Percentiles rank a stretch among this genome's conserved stretches.
These are phyloP conservation scores for Coturnix japonica DNA, from an alignment of 2,113 vertebrate species.

Conservation along the genomic window DNA sequence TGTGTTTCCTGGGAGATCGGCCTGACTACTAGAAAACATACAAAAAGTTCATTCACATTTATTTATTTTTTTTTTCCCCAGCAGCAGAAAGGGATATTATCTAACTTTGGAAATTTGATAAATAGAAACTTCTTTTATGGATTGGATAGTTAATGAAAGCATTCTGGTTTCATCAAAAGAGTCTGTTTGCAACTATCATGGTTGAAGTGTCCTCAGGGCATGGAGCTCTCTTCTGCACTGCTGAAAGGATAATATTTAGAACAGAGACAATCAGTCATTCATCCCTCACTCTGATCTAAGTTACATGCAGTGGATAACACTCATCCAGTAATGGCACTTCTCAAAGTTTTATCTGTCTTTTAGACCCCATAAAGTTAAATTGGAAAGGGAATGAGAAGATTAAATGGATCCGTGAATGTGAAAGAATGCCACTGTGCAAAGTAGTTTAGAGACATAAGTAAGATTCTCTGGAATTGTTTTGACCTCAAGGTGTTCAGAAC, in stretches of 20 bases:
- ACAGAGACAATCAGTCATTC: background rate
- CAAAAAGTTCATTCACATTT: conserved; percentile 52
- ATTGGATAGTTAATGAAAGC: background rate
- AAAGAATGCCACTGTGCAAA: background rate
- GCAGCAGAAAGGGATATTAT: conserved; percentile 47
- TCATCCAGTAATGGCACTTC: background rate
- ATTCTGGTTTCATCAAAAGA: conserved; percentile 53
- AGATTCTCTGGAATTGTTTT: background rate
- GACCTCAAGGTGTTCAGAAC: background rate
- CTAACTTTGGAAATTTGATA: conserved; percentile 34
- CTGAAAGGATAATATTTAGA: conserved; percentile 69
- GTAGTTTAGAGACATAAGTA: background rate
- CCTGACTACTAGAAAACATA: background rate
- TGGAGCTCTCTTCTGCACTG: background rate
- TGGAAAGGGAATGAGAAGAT: background rate
- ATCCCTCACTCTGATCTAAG: conserved; percentile 10
- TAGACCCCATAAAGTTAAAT: background rate
- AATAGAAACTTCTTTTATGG: background rate
- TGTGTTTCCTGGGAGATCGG: conserved; percentile 29
- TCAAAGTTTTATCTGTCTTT: conserved; percentile 11
- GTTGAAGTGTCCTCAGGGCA: background rate
- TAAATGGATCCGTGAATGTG: background rate
- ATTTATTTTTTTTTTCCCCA: background rate
- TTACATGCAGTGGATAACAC: conserved; percentile 13
- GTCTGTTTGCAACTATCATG: background rate